A percentile compares a stretch with the other conserved stretches of the same genome.
These are phyloP conservation scores for Thryonomys swinderianus DNA, from an alignment of 2,113 vertebrate genomes.

Conservation along the genomic window DNA sequence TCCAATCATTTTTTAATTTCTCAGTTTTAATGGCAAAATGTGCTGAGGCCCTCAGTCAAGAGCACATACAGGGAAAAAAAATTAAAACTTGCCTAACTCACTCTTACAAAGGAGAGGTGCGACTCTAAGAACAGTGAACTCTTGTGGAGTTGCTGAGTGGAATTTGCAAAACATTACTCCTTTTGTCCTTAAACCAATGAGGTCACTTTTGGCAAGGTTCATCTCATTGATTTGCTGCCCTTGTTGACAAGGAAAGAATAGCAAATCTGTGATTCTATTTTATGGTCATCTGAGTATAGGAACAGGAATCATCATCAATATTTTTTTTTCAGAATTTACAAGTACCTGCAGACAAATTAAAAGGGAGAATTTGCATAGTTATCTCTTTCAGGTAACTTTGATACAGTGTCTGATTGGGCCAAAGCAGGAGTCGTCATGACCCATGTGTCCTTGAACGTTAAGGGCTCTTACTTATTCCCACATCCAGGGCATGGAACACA, in stretches of 20 bases:
- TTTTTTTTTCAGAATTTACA: constrained; percentile 52
- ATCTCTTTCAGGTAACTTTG: constrained; percentile 14
- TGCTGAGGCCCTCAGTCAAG: not conserved
- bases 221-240: constrained; percentile 70
- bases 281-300: constrained; percentile 53
- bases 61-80: not conserved
- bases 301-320: constrained; percentile 29
- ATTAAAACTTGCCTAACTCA: not conserved
- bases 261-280: constrained; percentile 67
- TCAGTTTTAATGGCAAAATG: constrained; percentile 7
- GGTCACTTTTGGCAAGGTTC: constrained; percentile 72
- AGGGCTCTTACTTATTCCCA: not conserved
- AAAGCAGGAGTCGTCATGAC: not conserved
- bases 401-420: not conserved
- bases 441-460: not conserved
- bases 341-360: constrained; percentile 55
- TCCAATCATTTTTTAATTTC: not conserved
- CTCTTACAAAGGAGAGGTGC: not conserved
- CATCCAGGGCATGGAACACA: not conserved
- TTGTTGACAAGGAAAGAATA: constrained; percentile 59
- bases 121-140: constrained; percentile 26
- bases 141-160: not conserved
- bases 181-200: constrained; percentile 67
- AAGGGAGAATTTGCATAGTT: constrained; percentile 35
- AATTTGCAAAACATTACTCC: constrained; percentile 49